Percentiles rank a stretch among this genome's conserved stretches.
phyloP scores from a whole-genome alignment of 2,797 vertebrate species.

The Cryptoprocta ferox region DNA sequence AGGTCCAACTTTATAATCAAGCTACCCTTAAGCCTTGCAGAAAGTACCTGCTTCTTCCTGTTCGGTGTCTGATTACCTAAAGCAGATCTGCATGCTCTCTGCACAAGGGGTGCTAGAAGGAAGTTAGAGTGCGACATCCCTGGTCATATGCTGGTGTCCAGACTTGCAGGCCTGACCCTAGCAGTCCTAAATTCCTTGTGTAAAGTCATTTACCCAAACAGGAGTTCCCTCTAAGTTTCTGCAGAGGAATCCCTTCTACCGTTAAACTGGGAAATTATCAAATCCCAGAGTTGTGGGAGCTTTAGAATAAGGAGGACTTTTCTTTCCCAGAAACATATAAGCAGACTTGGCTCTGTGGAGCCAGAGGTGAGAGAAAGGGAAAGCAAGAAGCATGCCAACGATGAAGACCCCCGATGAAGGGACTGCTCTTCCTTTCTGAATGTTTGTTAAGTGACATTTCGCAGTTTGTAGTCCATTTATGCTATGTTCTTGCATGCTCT shows the following conservation, averaged over 20 bases:
- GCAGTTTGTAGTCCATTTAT: slow-evolving; percentile 10
- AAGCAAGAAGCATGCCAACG: background rate
- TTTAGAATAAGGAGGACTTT: background rate
- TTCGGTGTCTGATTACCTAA: background rate
- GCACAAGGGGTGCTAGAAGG: background rate
- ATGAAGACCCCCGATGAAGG: background rate
- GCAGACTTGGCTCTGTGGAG: background rate
- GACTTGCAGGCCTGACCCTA: background rate
- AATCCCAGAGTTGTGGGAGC: background rate
- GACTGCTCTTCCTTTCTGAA: slow-evolving; percentile 55
- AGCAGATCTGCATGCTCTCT: background rate
- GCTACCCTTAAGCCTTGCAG: background rate
- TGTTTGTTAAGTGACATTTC: slow-evolving; percentile 61
- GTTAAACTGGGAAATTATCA: background rate
- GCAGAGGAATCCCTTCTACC: background rate
- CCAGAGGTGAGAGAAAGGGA: background rate
- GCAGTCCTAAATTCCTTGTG: background rate
- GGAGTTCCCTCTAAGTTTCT: background rate
- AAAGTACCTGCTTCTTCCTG: background rate
- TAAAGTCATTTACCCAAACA: background rate
- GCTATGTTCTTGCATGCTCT: slow-evolving; percentile 33
- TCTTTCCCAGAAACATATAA: background rate
- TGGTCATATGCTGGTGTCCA: background rate
- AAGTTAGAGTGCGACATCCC: background rate
- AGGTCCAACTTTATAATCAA: background rate